Percentiles rank a stretch among this genome's conserved stretches.
These are phyloP conservation scores for Ictidomys tridecemlineatus DNA, from an alignment of 2,113 vertebrate species.

Conservation along the genomic window DNA sequence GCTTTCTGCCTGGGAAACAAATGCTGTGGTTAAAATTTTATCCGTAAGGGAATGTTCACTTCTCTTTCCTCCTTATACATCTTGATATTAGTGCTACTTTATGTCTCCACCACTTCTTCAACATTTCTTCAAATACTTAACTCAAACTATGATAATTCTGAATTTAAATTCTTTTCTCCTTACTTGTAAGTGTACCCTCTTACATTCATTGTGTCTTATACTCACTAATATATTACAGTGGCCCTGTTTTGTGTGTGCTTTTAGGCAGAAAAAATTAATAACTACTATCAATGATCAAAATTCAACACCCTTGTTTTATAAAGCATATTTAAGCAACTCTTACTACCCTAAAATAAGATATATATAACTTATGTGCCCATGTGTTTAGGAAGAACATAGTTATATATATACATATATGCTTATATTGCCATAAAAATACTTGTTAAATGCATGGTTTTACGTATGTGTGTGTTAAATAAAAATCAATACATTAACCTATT, in stretches of 20 bases:
- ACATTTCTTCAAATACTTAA: slow-evolving; percentile 29
- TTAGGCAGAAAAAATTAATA: slow-evolving; percentile 39
- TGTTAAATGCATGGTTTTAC: background rate
- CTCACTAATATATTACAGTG: background rate
- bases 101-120: background rate
- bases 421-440: background rate
- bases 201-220: background rate
- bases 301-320: background rate
- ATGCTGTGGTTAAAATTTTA: slow-evolving; percentile 57
- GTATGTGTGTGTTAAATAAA: background rate
- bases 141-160: background rate
- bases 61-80: background rate
- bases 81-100: slow-evolving; percentile 18
- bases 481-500: background rate
- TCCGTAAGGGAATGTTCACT: background rate
- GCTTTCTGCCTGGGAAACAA: slow-evolving; percentile 88
- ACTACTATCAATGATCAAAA: background rate
- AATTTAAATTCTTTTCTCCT: background rate
- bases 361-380: background rate
- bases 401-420: too few relatives aligned
- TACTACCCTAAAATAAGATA: slow-evolving; percentile 43
- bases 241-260: background rate
- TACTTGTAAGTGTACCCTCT: slow-evolving; percentile 1
- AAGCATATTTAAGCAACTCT: background rate
- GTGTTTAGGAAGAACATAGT: background rate